Evolutionary conservation across 1,140 invertebrate species (phyloP), one percentile per base, ranked within the genome.

Genomic region (Trichonephila clavata): DNA sequence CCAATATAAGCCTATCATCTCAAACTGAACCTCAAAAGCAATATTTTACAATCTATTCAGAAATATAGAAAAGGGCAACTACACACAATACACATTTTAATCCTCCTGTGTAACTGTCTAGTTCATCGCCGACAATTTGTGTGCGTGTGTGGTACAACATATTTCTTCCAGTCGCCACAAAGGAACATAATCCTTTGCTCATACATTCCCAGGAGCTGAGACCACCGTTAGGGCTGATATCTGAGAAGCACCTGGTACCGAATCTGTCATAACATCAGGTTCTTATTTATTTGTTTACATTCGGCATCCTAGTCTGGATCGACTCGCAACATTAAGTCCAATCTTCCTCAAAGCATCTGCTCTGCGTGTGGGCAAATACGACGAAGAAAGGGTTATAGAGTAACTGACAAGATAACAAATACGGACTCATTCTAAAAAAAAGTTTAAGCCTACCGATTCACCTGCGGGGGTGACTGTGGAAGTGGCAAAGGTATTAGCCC

Each of bases 241-340:
- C 2, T 39, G 32, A 39, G 32, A 77, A 83, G 50, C 81, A 83
- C 81, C 81, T 83, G 81, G 81, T 43, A 14, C 20, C 10, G 50
- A 50, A 24, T 8, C 81, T 83, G 81, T 83, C 81, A 83, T 13
- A 83, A 57, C 81, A 83, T 2, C 20, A 6, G 10, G 8, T 7
- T n/a, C 81, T 83, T 83, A 83, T 83, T 83, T 83, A 83, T 83
- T 83, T 83, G 81, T 83, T 83, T 83, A 83, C 21, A 83, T 59
- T 83, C 24, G 14, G 71, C 61, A 20, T 13, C 61, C 7, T 7
- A 63, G 61, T 63, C 16, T 0, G 16, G 10, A 77, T 18, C 77
- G 77, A 50, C 14, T 39, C 10, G 14, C 32, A 43, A 4, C 1
- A 81, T 81, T 81, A 43, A 81, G 32, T 10, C 1, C 77, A 18